A percentile compares a stretch with the other conserved stretches of the same genome.
phyloP scores from a whole-genome alignment of 2,797 vertebrate genomes.

The Hippocampus kuda region DNA sequence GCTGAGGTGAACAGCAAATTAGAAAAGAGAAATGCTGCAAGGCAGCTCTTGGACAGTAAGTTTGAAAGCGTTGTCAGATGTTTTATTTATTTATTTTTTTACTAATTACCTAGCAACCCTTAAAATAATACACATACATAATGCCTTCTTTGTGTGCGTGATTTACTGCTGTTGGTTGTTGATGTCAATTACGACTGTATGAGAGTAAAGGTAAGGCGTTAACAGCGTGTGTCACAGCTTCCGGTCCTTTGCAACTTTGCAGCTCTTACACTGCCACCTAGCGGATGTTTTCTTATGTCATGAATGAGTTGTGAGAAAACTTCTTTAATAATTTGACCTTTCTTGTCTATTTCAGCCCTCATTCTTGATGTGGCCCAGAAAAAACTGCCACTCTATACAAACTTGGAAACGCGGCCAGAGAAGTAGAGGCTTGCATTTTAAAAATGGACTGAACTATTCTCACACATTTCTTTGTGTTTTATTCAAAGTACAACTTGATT shows the following conservation, averaged over 20 bases:
- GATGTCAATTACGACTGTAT: too few species aligned
- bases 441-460: neutral
- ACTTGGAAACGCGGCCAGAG: neutral
- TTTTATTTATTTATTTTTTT: too few species aligned
- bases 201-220: too few species aligned
- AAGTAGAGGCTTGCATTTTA: neutral
- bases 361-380: constrained; percentile 67
- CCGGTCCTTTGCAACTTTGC: constrained; percentile 2
- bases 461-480: neutral
- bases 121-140: neutral
- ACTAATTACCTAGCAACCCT: neutral
- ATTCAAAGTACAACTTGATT: neutral
- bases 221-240: neutral
- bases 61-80: neutral
- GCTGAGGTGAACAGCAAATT: constrained; percentile 65
- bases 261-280: constrained; percentile 30
- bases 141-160: too few species aligned
- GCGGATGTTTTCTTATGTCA: constrained; percentile 21
- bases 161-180: too few species aligned
- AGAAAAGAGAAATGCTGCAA: constrained; percentile 65
- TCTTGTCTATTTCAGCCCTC: constrained; percentile 64
- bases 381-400: constrained; percentile 46
- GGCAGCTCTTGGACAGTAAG: constrained; percentile 77
- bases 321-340: neutral
- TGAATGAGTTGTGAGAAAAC: neutral